These are phyloP conservation scores for Cephus pygmeus DNA, from an alignment of 2,888 invertebrate genomes.

Conservation along the genomic window DNA sequence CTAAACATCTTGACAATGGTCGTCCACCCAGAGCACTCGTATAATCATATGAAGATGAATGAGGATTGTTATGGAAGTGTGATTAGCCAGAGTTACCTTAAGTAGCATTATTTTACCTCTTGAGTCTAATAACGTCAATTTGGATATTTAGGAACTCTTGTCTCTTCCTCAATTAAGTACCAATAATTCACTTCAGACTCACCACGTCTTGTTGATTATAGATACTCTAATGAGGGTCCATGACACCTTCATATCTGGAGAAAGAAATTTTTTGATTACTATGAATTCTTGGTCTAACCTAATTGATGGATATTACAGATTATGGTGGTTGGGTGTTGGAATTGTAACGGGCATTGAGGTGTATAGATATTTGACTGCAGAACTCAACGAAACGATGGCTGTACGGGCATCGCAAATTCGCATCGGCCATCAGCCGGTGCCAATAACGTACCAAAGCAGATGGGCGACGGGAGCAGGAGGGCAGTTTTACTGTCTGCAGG, in stretches of 20 bases:
- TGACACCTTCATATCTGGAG: not conserved
- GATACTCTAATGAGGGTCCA: not conserved
- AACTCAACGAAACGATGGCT: constrained; percentile 19
- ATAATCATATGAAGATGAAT: not conserved
- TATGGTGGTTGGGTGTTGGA: not conserved
- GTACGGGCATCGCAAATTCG: constrained; percentile 45
- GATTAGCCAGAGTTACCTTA: not conserved
- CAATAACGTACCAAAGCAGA: constrained; percentile 52
- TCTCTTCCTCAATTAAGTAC: not conserved
- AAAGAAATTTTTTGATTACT: not conserved
- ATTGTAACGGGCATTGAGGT: not conserved
- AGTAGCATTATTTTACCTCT: not conserved
- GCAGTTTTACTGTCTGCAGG: not conserved
- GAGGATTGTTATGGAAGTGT: not conserved
- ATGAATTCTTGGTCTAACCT: not conserved
- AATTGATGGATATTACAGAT: not conserved
- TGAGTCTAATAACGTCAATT: not conserved
- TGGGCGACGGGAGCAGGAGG: constrained; percentile 32
- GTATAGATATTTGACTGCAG: constrained; percentile 17
- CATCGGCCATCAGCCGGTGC: constrained; percentile 50
- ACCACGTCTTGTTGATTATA: not conserved
- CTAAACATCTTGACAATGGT: not conserved
- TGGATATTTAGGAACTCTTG: not conserved
- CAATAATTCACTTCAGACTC: not conserved
- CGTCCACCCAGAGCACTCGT: not conserved